Evolutionary conservation across 2,113 vertebrate genomes (phyloP), one percentile per base, ranked within the genome.

Genomic region (Ptychochromis oligacanthus): DNA sequence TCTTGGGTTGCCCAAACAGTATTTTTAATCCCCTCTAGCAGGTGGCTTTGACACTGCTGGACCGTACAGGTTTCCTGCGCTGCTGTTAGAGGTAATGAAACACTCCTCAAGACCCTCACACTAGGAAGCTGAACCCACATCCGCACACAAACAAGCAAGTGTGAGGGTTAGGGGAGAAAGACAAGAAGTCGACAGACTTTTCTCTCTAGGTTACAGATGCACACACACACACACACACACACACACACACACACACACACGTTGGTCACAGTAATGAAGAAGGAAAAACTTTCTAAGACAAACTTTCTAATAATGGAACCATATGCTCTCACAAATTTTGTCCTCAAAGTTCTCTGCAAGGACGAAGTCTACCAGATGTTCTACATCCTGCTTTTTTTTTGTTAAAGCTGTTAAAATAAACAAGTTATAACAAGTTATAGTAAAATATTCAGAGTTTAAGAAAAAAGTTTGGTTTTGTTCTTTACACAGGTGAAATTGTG

Each of bases 11-110:
- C 61, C 61, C 31, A 75, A 15, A 34, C 72, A 24, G 14, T 17
- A n/a, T 36, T 65, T 54, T 31, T 40, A 36, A 54, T 67, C 12
- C 26, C 22, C n/a, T 59, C 17, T 6, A n/a, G 72, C 54, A 76
- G 78, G 17, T 77, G 54, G 22, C 56, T 59, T 49, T 70, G 7
- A 70, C 13, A 4, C 22, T 43, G 31, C 12, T 24, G 56, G 64
- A 46, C 38, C 26, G 67, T 43, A 46, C 13, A 38, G 34, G 70
- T 59, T 76, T 72, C 64, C 46, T 56, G 60, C 26, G 61, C 56
- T 22, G n/a, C 55, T 76, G 70, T 59, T 80, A 58, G 24, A 9
- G 24, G 31, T 60, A 83, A 84, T 81, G 77, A 87, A 87, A 87
- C 86, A 84, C 72, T 80, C 55, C 59, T 58, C 17, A 70, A 60